Conservation (phyloP, 2,888 invertebrate genomes). For the Cheilosia impressa region DNA sequence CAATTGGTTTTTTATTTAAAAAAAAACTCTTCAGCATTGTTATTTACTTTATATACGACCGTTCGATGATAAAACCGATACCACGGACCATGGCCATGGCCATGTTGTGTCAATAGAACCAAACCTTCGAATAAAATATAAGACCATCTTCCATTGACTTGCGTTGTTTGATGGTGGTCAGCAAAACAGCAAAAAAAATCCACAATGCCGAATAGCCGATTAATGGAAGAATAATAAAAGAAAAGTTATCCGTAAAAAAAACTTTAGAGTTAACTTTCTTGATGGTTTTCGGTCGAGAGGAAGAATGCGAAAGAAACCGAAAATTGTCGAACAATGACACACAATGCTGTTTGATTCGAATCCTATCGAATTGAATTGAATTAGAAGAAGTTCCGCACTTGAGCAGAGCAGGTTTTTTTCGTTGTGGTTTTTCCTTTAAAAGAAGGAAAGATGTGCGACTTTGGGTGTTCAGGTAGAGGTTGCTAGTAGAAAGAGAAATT, state of each 20-base stretch:
- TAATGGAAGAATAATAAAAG: conserved; percentile 34
- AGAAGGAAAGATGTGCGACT: not conserved
- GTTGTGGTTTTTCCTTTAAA: conserved; percentile 5
- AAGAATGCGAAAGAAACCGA: conserved; percentile 30
- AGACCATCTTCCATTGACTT: conserved; percentile 38
- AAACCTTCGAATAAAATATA: conserved; percentile 21
- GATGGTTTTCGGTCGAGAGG: conserved; percentile 6
- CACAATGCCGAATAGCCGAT: conserved; percentile 38
- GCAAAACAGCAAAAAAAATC: not conserved
- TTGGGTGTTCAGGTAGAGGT: not conserved
- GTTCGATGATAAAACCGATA: conserved; percentile 22
- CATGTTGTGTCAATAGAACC: conserved; percentile 24
- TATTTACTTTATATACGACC: conserved; percentile 17
- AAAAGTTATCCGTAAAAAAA: conserved; percentile 5
- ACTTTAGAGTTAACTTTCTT: conserved; percentile 50
- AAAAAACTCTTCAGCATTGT: conserved; percentile 19
- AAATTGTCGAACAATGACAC: conserved; percentile 52
- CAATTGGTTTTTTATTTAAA: not conserved
- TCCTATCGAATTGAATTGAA: conserved; percentile 49
- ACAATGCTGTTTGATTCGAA: conserved; percentile 58
- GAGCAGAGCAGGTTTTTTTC: conserved; percentile 21
- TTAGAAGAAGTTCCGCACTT: conserved; percentile 53
- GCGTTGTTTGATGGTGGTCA: conserved; percentile 29
- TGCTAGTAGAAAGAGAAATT: no score
- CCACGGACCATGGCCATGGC: not conserved